Evolutionary conservation across 1,140 invertebrate genomes (phyloP).

Genomic region (Drosophila lacteicornis): DNA sequence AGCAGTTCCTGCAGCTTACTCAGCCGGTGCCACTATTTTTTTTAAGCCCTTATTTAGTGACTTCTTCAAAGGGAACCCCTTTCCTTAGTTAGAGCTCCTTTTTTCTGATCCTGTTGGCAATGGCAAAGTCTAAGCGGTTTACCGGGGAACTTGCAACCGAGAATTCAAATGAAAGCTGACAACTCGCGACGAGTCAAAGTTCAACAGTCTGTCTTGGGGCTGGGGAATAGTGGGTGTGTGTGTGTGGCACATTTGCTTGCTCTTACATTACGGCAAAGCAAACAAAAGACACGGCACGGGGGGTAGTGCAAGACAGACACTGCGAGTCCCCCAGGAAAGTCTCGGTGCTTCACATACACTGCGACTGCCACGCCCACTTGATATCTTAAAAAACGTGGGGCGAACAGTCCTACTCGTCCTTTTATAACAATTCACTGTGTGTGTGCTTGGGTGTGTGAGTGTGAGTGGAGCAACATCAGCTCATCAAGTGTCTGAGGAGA

Average conservation of each 20-base stretch:
- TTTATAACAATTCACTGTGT: conserved; percentile 64
- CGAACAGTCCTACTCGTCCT: conserved; percentile 55
- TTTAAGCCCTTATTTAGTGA: conserved; percentile 27
- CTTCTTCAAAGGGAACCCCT: conserved; percentile 16
- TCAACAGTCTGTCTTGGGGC: conserved; percentile 64
- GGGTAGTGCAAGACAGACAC: conserved; percentile 5
- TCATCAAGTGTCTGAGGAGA: conserved; percentile 63
- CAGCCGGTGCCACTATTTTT: background rate
- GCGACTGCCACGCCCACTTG: conserved; percentile 64
- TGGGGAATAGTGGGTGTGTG: conserved; percentile 4
- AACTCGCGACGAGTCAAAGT: conserved; percentile 57
- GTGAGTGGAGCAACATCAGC: conserved; percentile 38
- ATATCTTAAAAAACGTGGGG: conserved; percentile 46
- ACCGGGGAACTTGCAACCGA: conserved; percentile 40
- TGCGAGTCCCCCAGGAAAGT: conserved; percentile 66
- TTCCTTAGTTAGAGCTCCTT: conserved; percentile 27
- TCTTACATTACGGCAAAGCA: conserved; percentile 62
- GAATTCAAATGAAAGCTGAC: conserved; percentile 51
- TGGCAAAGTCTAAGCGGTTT: conserved; percentile 73
- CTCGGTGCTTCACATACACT: conserved; percentile 36
- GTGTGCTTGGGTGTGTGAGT: background rate
- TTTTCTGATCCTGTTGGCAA: conserved; percentile 64
- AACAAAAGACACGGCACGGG: conserved; percentile 38
- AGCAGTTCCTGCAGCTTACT: background rate
- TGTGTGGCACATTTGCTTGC: conserved; percentile 51